Evolutionary conservation across 2,113 vertebrate genomes (phyloP), one percentile per base, ranked within the genome.

Genomic region (Dasyprocta punctata): DNA sequence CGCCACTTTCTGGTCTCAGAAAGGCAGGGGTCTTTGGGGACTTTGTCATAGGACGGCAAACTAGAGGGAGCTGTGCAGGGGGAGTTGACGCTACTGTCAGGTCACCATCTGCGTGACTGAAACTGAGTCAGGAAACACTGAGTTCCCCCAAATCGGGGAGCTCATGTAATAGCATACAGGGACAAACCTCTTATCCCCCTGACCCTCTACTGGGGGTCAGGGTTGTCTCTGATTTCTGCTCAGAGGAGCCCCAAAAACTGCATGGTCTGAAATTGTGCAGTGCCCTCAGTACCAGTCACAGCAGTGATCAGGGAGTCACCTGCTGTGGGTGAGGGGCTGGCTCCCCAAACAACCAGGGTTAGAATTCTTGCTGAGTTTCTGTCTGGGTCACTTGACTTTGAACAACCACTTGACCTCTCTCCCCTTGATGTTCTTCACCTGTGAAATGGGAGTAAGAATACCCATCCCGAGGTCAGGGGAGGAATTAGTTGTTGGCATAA

Each of bases 11-110:
- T 61, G 61, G 90, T 93, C 95, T 95, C 92, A 80, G 89, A 86
- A 86, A 96, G 19, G 24, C 67, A 95, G 67, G 38, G 91, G 91
- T 97, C 92, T 95, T 77, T 52, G 36, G 58, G 71, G 81, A 19
- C 56, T 71, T 86, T 36, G 67, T 92, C 80, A 67, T 19, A 14
- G 65, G 92, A 38, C 94, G 56, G 73, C 33, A 84, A 77, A 22
- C 16, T 44, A 49, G 9, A 17, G 56, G 20, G 77, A 17, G 52
- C 36, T 0, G 3, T 19, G 10, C 3, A 22, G 54, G 24, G 11
- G 12, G 24, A 33, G 41, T 36, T 36, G 78, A 89, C 87, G 30
- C 52, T 89, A 90, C 86, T 83, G 47, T 88, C 80, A 93, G 90
- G 87, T 73, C 69, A 52, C 84, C 87, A 93, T 96, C 84, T 97